Percentiles rank a stretch among this genome's conserved stretches.
Evolutionary conservation across 2,113 vertebrate genomes (phyloP).

Genomic region (Dicaeum eximium): DNA sequence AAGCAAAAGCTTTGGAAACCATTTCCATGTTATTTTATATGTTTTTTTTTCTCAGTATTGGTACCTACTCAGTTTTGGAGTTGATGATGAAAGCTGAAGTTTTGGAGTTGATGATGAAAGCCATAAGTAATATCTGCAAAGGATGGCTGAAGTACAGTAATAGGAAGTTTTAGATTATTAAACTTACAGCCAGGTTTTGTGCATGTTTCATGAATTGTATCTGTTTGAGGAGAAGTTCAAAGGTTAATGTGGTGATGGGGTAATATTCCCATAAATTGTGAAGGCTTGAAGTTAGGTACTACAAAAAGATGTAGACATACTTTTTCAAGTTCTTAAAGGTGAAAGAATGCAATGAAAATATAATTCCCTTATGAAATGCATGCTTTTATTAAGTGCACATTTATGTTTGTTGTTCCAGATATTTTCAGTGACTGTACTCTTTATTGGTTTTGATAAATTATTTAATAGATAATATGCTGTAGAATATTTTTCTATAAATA

Average conservation of each 20-base stretch:
- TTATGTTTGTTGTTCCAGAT: neutral
- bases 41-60: neutral
- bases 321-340: neutral
- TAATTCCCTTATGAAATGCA: neutral
- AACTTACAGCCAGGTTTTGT: neutral
- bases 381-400: neutral
- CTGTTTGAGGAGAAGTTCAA: neutral
- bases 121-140: accelerated
- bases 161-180: neutral
- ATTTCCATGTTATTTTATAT: neutral
- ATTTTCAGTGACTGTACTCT: neutral
- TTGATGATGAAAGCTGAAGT: neutral
- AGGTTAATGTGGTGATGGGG: neutral
- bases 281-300: neutral
- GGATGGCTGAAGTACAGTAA: neutral
- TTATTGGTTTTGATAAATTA: neutral
- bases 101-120: neutral
- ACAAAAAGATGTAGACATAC: neutral
- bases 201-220: neutral
- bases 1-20: neutral
- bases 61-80: neutral
- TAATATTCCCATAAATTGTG: neutral
- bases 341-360: neutral
- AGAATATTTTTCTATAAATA: neutral
- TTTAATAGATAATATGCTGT: neutral